These are phyloP conservation scores for Micronycteris hirsuta DNA, from an alignment of 2,113 vertebrate species.

Conservation along the genomic window DNA sequence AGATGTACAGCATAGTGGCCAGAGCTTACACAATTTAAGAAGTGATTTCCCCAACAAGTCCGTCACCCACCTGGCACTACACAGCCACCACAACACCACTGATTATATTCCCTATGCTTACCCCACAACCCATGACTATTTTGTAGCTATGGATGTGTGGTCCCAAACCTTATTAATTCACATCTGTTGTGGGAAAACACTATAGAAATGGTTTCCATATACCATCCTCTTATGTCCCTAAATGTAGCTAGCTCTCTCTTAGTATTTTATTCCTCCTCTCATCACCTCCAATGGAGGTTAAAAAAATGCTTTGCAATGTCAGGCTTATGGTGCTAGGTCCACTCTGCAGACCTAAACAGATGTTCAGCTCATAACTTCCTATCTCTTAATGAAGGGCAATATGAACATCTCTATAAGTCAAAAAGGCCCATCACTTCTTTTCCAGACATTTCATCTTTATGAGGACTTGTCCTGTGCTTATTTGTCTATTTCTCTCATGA, in stretches of 20 bases:
- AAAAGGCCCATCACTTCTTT: neutral
- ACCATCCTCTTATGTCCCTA: neutral
- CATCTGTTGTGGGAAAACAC: too few species aligned
- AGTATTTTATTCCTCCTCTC: neutral
- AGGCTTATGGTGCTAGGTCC: neutral
- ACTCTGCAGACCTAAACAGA: neutral
- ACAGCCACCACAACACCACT: neutral
- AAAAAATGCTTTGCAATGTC: neutral
- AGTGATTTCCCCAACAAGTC: neutral
- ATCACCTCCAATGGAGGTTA: neutral
- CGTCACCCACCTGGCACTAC: neutral
- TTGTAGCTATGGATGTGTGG: neutral
- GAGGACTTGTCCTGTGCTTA: neutral
- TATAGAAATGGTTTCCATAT: neutral
- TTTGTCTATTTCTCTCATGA: neutral
- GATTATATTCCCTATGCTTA: neutral
- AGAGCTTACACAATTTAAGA: neutral
- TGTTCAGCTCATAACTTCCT: neutral
- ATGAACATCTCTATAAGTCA: neutral
- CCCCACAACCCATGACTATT: neutral
- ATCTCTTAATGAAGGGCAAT: neutral
- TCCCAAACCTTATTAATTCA: neutral
- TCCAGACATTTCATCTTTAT: neutral
- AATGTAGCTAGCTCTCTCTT: neutral
- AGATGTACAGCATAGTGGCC: neutral